A percentile compares a stretch with the other conserved stretches of the same genome.
phyloP scores from a whole-genome alignment of 2,888 invertebrate genomes.

The Hirudinaria manillensis region DNA sequence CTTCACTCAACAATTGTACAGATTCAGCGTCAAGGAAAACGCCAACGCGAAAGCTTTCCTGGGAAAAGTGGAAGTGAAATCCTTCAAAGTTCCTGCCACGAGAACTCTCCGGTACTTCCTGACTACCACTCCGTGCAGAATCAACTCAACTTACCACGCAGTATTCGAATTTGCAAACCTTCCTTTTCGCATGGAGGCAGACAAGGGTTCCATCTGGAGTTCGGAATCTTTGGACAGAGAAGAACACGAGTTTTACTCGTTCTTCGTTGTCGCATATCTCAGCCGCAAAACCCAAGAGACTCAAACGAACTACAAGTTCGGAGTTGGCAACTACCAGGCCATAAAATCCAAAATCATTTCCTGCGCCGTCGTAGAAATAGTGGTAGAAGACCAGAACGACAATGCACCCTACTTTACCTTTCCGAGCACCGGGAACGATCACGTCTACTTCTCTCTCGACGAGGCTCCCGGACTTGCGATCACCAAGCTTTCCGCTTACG shows the following conservation, averaged over 20 bases:
- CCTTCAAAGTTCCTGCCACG: constrained; percentile 10
- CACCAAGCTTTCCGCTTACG: constrained; percentile 67
- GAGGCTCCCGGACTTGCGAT: constrained; percentile 26
- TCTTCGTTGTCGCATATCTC: constrained; percentile 17
- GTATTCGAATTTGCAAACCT: background rate
- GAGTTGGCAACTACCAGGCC: background rate
- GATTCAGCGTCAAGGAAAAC: constrained; percentile 35
- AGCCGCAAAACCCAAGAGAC: background rate
- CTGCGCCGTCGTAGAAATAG: constrained; percentile 30
- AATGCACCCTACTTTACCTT: constrained; percentile 37
- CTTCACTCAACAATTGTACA: constrained; percentile 30
- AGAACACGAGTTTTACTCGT: constrained; percentile 7
- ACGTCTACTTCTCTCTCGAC: constrained; percentile 3
- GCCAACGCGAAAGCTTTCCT: constrained; percentile 28
- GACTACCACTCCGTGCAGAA: background rate
- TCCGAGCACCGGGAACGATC: constrained; percentile 32
- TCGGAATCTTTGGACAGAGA: constrained; percentile 23
- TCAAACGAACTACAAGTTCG: background rate
- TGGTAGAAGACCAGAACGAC: constrained; percentile 37
- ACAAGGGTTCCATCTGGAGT: constrained; percentile 9
- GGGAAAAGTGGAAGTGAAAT: constrained; percentile 30
- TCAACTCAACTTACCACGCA: background rate
- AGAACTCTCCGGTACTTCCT: constrained; percentile 19
- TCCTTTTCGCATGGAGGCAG: constrained; percentile 4
- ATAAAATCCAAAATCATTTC: background rate